Base-by-base conservation (phyloP, 1,140 invertebrate species). In the Latrodectus geometricus region DNA sequence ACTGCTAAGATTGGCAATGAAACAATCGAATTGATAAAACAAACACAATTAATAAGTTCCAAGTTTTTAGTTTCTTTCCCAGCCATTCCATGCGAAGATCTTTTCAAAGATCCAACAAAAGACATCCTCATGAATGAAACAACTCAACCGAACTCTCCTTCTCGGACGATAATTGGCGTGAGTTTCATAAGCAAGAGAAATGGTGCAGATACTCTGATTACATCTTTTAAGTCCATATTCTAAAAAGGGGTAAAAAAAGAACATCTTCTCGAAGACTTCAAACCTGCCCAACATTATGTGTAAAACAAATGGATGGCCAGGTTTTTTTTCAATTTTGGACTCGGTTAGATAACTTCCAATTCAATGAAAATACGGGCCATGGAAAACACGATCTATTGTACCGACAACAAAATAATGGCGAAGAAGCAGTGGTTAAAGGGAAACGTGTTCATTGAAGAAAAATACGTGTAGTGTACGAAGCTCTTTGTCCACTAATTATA, bases 171-270 rank as follows among this genome's bases (percentile, higher is more conserved):
- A 81, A 81, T 72, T 81, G 79, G 79, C 79, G 2, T 23, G 21
- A 54, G 49, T 52, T 56, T 72, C 48, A 81, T 72, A 11, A 21
- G 56, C n/a, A 9, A 73, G 66, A 54, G 50, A 76, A 76, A 70
- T 81, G 79, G 50, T 52, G 50, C 50, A 81, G 12, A 49, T 66
- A 81, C 66, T 81, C 79, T 81, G 79, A 81, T 81, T 81, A 56
- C 79, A 81, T 81, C 79, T 81, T 17, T 12, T 12, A 35, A 50
- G 17, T 56, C 4, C 49, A 61, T 52, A 35, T 17, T 48, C 54
- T 72, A 21, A 52, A 79, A 81, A 70, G 79, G 76, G 68, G 56
- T 68, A 78, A 78, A 66, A n/a, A 35, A 35, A 35, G 35, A 35
- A 35, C 35, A 35, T 35, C 35, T 5, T 35, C 35, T 5, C 35